phyloP scores from a whole-genome alignment of 1,140 invertebrate species.

The Cydia splendana region DNA sequence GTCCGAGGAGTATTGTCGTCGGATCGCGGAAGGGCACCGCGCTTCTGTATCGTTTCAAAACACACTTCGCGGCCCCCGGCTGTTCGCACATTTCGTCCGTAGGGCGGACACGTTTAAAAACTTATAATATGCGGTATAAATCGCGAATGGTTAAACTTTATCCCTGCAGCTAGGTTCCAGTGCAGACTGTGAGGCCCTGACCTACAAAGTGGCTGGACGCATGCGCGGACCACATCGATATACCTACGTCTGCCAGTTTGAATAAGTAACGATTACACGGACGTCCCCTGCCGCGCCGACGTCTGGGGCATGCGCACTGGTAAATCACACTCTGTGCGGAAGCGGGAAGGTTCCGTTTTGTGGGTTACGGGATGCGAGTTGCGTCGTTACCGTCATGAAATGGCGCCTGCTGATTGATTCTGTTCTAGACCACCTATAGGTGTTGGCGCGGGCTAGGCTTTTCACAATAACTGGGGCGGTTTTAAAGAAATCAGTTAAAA shows the following conservation, averaged over 20 bases:
- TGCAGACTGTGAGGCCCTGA: slow-evolving; percentile 70
- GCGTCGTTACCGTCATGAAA: neutral
- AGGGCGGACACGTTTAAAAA: neutral
- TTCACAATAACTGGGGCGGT: neutral
- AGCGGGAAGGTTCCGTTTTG: slow-evolving; percentile 8
- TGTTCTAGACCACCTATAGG: slow-evolving; percentile 26
- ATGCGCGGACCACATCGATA: slow-evolving; percentile 66
- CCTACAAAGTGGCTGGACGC: slow-evolving; percentile 65
- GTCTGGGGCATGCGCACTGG: slow-evolving; percentile 60
- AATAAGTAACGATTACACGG: slow-evolving; percentile 74
- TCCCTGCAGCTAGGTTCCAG: slow-evolving; percentile 54
- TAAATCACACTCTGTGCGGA: slow-evolving; percentile 51
- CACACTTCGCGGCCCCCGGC: neutral
- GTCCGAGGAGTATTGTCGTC: slow-evolving; percentile 36
- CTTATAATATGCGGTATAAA: slow-evolving; percentile 37
- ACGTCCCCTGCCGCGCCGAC: slow-evolving; percentile 53
- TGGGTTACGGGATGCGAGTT: neutral
- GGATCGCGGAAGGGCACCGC: slow-evolving; percentile 38
- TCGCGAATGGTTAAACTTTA: slow-evolving; percentile 65
- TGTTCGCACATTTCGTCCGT: slow-evolving; percentile 34
- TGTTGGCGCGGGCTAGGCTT: slow-evolving; percentile 6
- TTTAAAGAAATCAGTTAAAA: neutral
- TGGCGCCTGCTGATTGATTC: slow-evolving; percentile 27
- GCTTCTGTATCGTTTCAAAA: neutral
- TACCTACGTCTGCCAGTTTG: slow-evolving; percentile 59